Conservation (phyloP, 2,888 invertebrate species). For the Cryptocephalus moraei region DNA sequence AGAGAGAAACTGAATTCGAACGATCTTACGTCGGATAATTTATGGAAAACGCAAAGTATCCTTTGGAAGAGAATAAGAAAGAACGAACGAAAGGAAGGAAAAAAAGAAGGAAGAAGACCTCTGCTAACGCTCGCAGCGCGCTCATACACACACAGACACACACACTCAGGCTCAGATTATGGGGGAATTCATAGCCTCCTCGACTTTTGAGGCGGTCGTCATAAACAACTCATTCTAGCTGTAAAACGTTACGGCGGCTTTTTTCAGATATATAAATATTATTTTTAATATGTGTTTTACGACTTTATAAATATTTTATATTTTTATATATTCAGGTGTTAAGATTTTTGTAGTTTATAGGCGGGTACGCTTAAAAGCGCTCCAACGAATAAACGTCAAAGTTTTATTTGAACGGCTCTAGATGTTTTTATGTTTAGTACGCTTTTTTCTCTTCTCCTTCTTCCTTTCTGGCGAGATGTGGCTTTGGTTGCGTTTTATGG, state of each 20-base stretch:
- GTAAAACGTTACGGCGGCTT: constrained; percentile 36
- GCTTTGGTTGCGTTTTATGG: constrained; percentile 11
- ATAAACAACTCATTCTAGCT: constrained; percentile 37
- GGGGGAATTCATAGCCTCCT: constrained; percentile 25
- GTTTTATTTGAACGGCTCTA: constrained; percentile 24
- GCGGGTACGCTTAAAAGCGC: constrained; percentile 23
- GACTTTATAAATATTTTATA: constrained; percentile 42
- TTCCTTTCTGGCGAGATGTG: constrained; percentile 11
- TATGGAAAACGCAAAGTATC: background rate
- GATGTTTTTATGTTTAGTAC: constrained; percentile 3
- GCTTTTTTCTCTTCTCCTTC: constrained; percentile 7
- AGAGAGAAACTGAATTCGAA: too few relatives aligned
- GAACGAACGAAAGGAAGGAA: background rate
- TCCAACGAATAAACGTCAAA: constrained; percentile 33
- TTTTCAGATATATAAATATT: constrained; percentile 41
- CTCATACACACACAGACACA: too few relatives aligned
- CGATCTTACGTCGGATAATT: too few relatives aligned
- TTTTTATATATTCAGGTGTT: constrained; percentile 41
- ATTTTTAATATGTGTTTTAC: constrained; percentile 42
- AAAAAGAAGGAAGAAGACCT: constrained; percentile 2
- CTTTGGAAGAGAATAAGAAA: constrained; percentile 5
- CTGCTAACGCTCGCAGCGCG: background rate
- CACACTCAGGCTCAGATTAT: constrained; percentile 21
- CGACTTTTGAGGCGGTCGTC: constrained; percentile 31
- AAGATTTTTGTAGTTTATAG: constrained; percentile 34